These are phyloP conservation scores for Fringilla coelebs DNA, from an alignment of 2,797 vertebrate genomes.

Conservation along the genomic window DNA sequence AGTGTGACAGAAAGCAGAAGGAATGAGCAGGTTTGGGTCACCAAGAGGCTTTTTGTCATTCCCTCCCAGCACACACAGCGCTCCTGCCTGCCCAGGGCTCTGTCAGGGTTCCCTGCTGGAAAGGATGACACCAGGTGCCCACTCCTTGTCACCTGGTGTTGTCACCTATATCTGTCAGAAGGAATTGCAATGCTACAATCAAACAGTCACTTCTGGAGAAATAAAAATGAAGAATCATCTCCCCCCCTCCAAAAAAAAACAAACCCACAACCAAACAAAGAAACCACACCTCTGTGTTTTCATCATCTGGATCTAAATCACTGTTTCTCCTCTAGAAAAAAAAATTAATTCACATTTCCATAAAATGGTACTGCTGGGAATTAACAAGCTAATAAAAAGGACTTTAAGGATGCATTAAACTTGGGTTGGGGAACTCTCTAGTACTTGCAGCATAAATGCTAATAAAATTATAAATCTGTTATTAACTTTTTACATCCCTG, in stretches of 20 bases:
- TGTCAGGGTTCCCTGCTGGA: not conserved
- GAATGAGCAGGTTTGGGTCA: not conserved
- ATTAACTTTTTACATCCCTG: conserved; percentile 73
- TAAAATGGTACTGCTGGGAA: conserved; percentile 60
- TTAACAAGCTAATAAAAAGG: conserved; percentile 75
- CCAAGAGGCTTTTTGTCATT: not conserved
- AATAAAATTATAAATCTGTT: conserved; percentile 79
- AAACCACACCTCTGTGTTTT: not conserved
- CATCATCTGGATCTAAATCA: not conserved
- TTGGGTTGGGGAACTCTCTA: conserved; percentile 66
- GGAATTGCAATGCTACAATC: not conserved
- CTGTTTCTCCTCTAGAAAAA: conserved; percentile 27
- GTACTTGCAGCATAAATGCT: conserved; percentile 71
- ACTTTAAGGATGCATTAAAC: conserved; percentile 71
- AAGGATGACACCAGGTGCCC: not conserved
- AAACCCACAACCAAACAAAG: not conserved
- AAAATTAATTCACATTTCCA: conserved; percentile 24
- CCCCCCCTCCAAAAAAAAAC: not conserved
- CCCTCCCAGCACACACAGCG: rapidly evolving
- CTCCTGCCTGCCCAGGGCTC: not conserved
- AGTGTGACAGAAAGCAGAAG: not conserved
- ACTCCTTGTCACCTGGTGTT: not conserved
- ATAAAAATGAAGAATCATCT: not conserved
- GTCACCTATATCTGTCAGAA: not conserved
- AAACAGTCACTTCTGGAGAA: not conserved